Evolutionary conservation across 2,113 vertebrate genomes (phyloP), one percentile per base, ranked within the genome.

Genomic region (Apeltes quadracus): DNA sequence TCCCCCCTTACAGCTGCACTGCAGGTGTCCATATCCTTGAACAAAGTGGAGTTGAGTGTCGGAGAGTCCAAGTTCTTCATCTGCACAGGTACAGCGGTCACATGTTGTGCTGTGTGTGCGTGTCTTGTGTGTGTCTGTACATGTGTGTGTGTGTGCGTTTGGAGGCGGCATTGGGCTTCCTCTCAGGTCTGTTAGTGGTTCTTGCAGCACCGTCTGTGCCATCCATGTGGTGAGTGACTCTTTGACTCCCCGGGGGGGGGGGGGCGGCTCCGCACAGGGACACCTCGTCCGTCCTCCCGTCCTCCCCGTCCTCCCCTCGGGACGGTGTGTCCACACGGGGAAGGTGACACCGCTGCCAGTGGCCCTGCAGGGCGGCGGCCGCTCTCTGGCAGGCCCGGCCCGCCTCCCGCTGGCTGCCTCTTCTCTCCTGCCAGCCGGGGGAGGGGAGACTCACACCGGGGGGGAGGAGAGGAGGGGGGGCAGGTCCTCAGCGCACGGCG

Each of bases 61-160:
- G 97, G 97, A 39, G 97, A 98, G 92, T 99, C 97, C 74, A 99
- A 99, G 91, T 99, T 98, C 94, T 98, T 99, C 94, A 99, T 96
- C 74, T 99, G 97, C 82, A 98, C 97, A 95, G 97, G 97, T 98
- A 95, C 51, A 85, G 9, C 54, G 4, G 2, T 25, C 4, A 44
- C 58, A 9, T 72, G 54, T 76, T 66, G 58, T 41, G 27, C 25
- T 70, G 18, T 54, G 1, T 78, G n/a, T 50, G 20, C 29, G 27
- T 56, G 25, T 67, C 54, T 76, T 58, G 2, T 78, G 25, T 51
- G 16, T 44, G 29, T 56, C 20, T 66, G 53, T 77, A 34, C 67
- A 23, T 58, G 2, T 78, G 25, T 51, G 16, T 44, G 29, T 56
- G 22, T 66, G 53, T 77, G 27, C 72, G 62, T 84, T 27, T 74